Base-by-base conservation (phyloP, 2,888 invertebrate species). In the Cerceris rybyensis region DNA sequence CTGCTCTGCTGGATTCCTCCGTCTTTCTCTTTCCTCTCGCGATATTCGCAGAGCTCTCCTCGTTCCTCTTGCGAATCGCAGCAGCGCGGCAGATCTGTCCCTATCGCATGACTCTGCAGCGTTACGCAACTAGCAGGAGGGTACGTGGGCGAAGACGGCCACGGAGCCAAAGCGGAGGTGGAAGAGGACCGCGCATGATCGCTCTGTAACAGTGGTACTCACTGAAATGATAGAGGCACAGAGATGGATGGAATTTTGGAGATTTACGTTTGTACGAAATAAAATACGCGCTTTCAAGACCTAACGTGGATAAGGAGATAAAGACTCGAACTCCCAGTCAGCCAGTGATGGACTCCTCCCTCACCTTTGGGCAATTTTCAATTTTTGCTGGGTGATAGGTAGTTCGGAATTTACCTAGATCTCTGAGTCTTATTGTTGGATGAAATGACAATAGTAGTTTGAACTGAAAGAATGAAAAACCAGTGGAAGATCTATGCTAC, bases 21-120 rank as follows among this genome's bases (percentile, higher is more conserved):
- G 11, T 59, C 54, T 59, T 39, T 17, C 54, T 70, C 28, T 50
- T 57, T 61, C 50, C 54, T 64, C 55, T 67, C 54, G 14, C 46
- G 13, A 13, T 49, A 54, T 52, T 68, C 43, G 46, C 60, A 17
- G 42, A 41, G 57, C 60, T 64, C 63, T 58, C 46, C 43, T 42
- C 55, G 69, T 61, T 67, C 55, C 55, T 52, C 52, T 60, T 60
- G 58, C 58, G 39, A 59, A 28, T 28, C 28, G 28, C 74, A 17
- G 58, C 64, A 55, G 46, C 69, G 55, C 71, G 69, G 49, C 70
- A 60, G 58, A 79, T 70, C 81, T 83, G 81, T 79, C 78, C 81
- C 28, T 82, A 86, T 85, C 85, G 83, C 75, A 78, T 83, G 84
- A 80, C 86, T 86, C 86, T 75, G 84, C 84, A 84, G 78, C 82